Evolutionary conservation across 2,113 vertebrate species (phyloP).

Genomic region (rabbit (Oryctolagus cuniculus)): mOryCun1.1 NC_091446.1:63704501-63705000

Average conservation of each 20-base stretch:
- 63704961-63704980: background rate
- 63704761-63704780: constrained; percentile 1
- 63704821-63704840: background rate
- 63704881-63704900: background rate
- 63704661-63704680: constrained; percentile 19
- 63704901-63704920: constrained; percentile 4
- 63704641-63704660: background rate
- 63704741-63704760: constrained; percentile 40
- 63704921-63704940: background rate
- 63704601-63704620: background rate
- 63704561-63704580: too few species aligned
- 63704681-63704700: constrained; percentile 23
- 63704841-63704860: too few species aligned
- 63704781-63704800: background rate
- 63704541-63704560: too few species aligned
- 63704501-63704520: too few species aligned
- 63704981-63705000: background rate
- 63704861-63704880: too few species aligned
- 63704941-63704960: background rate
- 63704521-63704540: too few species aligned
- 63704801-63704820: background rate
- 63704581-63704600: background rate
- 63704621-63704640: constrained; percentile 1
- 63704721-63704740: constrained; percentile 13
- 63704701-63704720: constrained; percentile 16